Evolutionary conservation across 2,888 invertebrate species (phyloP), one percentile per base, ranked within the genome.

Genomic region (Chalcosyrphus nemorum): DNA sequence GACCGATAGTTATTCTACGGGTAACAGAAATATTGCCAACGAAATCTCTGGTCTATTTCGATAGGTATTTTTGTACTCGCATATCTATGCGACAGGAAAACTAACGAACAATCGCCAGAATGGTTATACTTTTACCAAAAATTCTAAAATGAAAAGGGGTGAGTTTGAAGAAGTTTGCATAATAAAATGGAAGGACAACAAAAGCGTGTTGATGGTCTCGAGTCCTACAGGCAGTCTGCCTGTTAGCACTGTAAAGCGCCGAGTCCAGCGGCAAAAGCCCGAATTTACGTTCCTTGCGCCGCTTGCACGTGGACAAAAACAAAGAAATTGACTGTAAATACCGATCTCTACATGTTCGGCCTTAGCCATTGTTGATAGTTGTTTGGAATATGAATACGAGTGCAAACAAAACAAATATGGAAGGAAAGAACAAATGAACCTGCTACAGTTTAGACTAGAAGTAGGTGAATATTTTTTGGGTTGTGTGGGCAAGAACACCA

Each of bases 81-180:
- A 38, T 38, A 57, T 27, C 21, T 47, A 21, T 9, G 45, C 45
- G 2, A 45, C 45, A 17, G 38, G 56, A 56, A 56, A 17, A 19
- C 38, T 56, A 19, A 56, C 21, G 38, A 35, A 32, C 19, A 56
- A 56, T 15, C 35, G 56, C 11, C 38, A 35, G 17, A 56, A 56
- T 19, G n/a, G 11, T 11, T 35, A 56, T 9, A 35, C 35, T 11
- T 57, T 57, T n/a, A 24, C 1, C 6, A 57, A 57, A 24, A 41
- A 57, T 24, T 57, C 57, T 1, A 57, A 57, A 7, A 57, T 21
- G 57, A 57, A 57, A 38, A 57, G 41, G 21, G 57, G 57, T 4
- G 38, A 57, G 57, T 57, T 57, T 13, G 57, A 57, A 57, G 41
- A n/a, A n/a, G n/a, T n/a, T n/a, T n/a, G n/a, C n/a, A n/a, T n/a